A percentile compares a stretch with the other conserved stretches of the same genome.
Evolutionary conservation across 2,888 invertebrate species (phyloP).

Genomic region (Campoplex capitator): DNA sequence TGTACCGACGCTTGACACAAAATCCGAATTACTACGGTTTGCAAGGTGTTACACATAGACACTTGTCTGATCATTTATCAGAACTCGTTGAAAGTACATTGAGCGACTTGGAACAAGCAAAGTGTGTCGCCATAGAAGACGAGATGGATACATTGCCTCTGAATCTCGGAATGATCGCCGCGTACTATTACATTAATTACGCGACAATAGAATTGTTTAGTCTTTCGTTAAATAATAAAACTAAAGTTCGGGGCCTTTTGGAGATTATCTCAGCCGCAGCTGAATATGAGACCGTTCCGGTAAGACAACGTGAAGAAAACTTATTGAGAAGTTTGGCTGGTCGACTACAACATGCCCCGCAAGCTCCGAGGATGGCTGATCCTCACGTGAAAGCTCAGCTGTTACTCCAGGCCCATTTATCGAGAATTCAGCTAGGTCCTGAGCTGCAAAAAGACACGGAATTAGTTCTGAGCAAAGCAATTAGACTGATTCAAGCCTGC

Average conservation of each 20-base stretch:
- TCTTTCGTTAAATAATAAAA: constrained; percentile 97
- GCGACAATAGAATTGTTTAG: constrained; percentile 99
- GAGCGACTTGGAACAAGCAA: constrained; percentile 96
- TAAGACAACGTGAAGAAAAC: constrained; percentile 97
- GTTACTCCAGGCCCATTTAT: constrained; percentile 97
- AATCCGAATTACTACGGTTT: constrained; percentile 99
- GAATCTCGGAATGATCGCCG: constrained; percentile 99
- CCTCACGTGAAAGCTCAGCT: constrained; percentile 99
- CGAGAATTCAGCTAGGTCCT: constrained; percentile 96
- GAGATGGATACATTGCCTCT: constrained; percentile 98
- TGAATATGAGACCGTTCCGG: constrained; percentile 97
- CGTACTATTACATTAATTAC: constrained; percentile 99
- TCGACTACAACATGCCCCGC: constrained; percentile 88
- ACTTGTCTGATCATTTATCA: constrained; percentile 98
- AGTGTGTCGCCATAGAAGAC: constrained; percentile 98
- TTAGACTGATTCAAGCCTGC: constrained; percentile 96
- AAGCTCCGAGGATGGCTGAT: constrained; percentile 87
- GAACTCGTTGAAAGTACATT: constrained; percentile 99
- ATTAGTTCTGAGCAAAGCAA: constrained; percentile 93
- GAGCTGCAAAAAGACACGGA: constrained; percentile 99
- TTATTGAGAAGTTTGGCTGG: constrained; percentile 89
- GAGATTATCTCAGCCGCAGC: constrained; percentile 99
- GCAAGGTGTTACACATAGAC: constrained; percentile 98
- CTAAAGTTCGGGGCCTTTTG: constrained; percentile 97
- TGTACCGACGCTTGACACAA: constrained; percentile 98